Evolutionary conservation across 2,797 vertebrate species (phyloP).

Genomic region (Melanitta fusca): DNA sequence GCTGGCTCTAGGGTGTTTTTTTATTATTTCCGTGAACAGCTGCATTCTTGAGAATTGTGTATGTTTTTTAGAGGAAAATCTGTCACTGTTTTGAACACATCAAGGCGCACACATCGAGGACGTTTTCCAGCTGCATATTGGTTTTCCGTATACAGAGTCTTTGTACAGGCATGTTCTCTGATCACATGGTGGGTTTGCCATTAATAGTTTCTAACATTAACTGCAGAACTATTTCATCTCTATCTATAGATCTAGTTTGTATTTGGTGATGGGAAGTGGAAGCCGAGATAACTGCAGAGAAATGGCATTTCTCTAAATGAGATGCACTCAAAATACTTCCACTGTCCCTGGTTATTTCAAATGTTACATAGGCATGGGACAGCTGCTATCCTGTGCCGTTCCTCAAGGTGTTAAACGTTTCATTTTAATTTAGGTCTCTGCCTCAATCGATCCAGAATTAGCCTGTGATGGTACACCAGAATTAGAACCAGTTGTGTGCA

Average conservation of each 20-base stretch:
- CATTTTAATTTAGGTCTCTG: conserved; percentile 48
- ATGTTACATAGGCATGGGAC: conserved; percentile 8
- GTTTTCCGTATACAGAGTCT: conserved; percentile 56
- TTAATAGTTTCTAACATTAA: conserved; percentile 74
- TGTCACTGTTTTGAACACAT: conserved; percentile 61
- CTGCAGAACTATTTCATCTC: conserved; percentile 71
- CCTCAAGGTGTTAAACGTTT: conserved; percentile 47
- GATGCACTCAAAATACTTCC: conserved; percentile 60
- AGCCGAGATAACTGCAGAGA: conserved; percentile 62
- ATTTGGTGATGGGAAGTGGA: conserved; percentile 71
- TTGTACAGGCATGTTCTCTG: conserved; percentile 63
- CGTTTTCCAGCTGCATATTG: conserved; percentile 50
- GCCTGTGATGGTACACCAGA: not conserved
- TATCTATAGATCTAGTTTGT: conserved; percentile 75
- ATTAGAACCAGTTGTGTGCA: not conserved
- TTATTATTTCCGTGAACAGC: conserved; percentile 11
- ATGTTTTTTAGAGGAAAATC: conserved; percentile 29
- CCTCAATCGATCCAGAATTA: conserved; percentile 27
- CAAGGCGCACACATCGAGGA: not conserved
- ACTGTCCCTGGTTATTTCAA: not conserved
- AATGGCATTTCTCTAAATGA: conserved; percentile 64
- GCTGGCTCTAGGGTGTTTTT: not conserved
- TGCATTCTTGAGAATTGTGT: conserved; percentile 1
- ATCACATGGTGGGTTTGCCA: conserved; percentile 70
- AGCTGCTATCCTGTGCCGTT: not conserved